A percentile compares a stretch with the other conserved stretches of the same genome.
phyloP scores from a whole-genome alignment of 1,140 invertebrate species.

The Psilanteris sp. region DNA sequence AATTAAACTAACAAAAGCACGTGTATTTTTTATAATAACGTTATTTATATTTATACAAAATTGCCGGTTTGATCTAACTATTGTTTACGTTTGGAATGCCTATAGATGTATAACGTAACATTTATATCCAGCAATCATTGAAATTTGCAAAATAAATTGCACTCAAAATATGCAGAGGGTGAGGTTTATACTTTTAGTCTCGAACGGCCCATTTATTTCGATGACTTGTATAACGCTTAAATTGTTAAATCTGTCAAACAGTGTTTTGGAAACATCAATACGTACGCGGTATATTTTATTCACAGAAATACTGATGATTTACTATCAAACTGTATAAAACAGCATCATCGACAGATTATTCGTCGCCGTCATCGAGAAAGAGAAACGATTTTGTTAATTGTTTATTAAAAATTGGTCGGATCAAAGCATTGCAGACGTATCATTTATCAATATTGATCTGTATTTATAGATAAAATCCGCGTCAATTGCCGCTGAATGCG shows the following conservation, averaged over 20 bases:
- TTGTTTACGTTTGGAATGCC: too few species aligned
- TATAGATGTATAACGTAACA: too few species aligned
- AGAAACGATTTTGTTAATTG: slow-evolving; percentile 52
- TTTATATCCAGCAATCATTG: slow-evolving; percentile 17
- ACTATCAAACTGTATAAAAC: slow-evolving; percentile 37
- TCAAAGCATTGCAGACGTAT: slow-evolving; percentile 49
- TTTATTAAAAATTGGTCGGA: slow-evolving; percentile 57
- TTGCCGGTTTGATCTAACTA: too few species aligned
- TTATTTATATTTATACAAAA: too few species aligned
- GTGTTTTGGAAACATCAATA: slow-evolving; percentile 41
- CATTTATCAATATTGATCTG: slow-evolving; percentile 54
- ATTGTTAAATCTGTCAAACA: slow-evolving; percentile 42
- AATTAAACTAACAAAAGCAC: too few species aligned
- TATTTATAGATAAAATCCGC: slow-evolving; percentile 27
- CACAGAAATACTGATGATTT: slow-evolving; percentile 26
- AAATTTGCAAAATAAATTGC: slow-evolving; percentile 29
- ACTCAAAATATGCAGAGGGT: slow-evolving; percentile 8
- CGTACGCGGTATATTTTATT: slow-evolving; percentile 9
- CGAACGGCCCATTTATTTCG: slow-evolving; percentile 30
- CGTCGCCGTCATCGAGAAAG: slow-evolving; percentile 32
- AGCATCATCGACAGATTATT: slow-evolving; percentile 50
- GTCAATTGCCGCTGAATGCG: slow-evolving; percentile 50
- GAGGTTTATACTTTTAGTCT: slow-evolving; percentile 29
- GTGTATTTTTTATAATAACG: too few species aligned
- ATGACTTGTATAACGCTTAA: slow-evolving; percentile 40